Percentiles rank a stretch among this genome's conserved stretches.
phyloP scores from a whole-genome alignment of 2,113 vertebrate species.

The Mellivora capensis region DNA sequence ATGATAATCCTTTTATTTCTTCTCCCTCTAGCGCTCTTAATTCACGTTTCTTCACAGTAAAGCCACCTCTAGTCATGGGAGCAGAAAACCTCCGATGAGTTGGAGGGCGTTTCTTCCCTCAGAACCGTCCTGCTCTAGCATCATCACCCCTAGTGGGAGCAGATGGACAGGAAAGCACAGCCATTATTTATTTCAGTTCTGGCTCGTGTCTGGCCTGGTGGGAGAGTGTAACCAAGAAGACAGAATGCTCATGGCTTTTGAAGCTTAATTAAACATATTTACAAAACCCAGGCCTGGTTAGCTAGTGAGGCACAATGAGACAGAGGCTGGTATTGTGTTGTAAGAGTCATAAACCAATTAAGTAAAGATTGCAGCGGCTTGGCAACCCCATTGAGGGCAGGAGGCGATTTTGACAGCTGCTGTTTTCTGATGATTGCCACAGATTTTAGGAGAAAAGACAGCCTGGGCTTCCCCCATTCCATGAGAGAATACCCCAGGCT shows the following conservation, averaged over 20 bases:
- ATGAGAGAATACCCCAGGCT: conserved; percentile 32
- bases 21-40: not conserved
- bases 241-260: not conserved
- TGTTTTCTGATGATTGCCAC: conserved; percentile 57
- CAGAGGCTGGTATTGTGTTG: not conserved
- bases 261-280: conserved; percentile 53
- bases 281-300: conserved; percentile 18
- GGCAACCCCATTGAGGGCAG: conserved; percentile 1
- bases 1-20: not conserved
- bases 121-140: not conserved
- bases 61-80: not conserved
- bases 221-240: not conserved
- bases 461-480: not conserved
- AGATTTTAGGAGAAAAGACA: conserved; percentile 34
- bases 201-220: not conserved
- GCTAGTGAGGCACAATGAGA: conserved; percentile 8
- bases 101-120: not conserved
- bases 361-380: not conserved
- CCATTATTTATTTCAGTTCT: not conserved
- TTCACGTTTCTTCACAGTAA: not conserved
- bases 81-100: not conserved
- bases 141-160: not conserved
- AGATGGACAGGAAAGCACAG: not conserved
- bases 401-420: conserved; percentile 50
- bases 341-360: conserved; percentile 63